Conservation (phyloP, 2,888 invertebrate species). For the Pseudococcus viburni region DNA sequence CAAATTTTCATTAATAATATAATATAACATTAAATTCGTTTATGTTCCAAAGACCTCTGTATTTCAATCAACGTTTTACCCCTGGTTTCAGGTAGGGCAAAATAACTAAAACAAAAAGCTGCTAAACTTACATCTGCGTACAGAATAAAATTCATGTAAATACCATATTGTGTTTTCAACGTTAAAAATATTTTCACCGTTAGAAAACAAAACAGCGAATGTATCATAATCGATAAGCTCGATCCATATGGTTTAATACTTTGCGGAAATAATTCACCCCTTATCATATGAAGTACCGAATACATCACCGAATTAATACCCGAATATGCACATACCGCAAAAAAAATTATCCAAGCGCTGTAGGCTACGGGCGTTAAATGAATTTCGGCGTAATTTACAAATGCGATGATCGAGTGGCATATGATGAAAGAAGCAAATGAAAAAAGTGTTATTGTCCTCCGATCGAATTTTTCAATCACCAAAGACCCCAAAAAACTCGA, state of each 20-base stretch:
- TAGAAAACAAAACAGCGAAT: not conserved
- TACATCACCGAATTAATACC: not conserved
- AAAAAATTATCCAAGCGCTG: conserved; percentile 40
- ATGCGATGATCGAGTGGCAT: not conserved
- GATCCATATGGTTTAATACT: not conserved
- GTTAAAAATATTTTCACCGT: not conserved
- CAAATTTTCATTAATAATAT: too few relatives aligned
- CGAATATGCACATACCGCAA: not conserved
- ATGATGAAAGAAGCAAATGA: not conserved
- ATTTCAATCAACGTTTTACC: conserved; percentile 40
- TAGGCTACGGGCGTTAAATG: not conserved
- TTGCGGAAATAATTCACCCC: conserved; percentile 14
- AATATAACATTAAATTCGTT: not conserved
- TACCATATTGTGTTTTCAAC: not conserved
- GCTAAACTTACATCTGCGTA: not conserved
- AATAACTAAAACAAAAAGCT: not conserved
- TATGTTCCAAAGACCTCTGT: not conserved
- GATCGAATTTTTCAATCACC: conserved; percentile 9
- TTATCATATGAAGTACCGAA: not conserved
- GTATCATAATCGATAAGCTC: not conserved
- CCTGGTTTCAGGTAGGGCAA: conserved; percentile 8
- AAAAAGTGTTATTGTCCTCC: not conserved
- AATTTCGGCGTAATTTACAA: not conserved
- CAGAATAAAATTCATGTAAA: conserved; percentile 3
- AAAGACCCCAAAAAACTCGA: not conserved